Conservation (phyloP, 2,888 invertebrate genomes). For the Hypomecis punctinalis region DNA sequence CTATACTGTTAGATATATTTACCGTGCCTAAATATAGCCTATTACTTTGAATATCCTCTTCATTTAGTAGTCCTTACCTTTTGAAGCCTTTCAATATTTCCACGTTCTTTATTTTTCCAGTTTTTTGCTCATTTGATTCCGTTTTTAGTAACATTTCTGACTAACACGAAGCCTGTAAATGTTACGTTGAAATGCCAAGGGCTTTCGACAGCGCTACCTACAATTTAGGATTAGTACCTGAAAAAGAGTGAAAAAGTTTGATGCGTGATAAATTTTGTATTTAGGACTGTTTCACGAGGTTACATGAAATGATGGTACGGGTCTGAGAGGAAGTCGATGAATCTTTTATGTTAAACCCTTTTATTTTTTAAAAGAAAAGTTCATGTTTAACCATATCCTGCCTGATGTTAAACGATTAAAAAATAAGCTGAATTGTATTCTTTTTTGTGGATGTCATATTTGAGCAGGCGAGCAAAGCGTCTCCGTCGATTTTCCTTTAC, state of each 20-base stretch:
- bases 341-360: too few species aligned
- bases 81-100: slow-evolving; percentile 16
- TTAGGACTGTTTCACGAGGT: background rate
- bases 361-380: too few species aligned
- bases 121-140: slow-evolving; percentile 27
- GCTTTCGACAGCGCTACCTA: slow-evolving; percentile 41
- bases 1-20: too few species aligned
- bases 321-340: too few species aligned
- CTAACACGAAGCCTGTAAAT: slow-evolving; percentile 48
- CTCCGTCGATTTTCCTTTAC: too few species aligned
- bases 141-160: slow-evolving; percentile 35
- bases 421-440: too few species aligned
- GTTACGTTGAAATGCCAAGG: slow-evolving; percentile 62
- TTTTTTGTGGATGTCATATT: too few species aligned
- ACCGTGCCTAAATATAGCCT: slow-evolving; percentile 4
- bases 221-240: slow-evolving; percentile 32
- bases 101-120: slow-evolving; percentile 25
- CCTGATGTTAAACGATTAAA: too few species aligned
- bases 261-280: slow-evolving; percentile 10
- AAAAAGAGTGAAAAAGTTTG: slow-evolving; percentile 29
- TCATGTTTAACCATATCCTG: too few species aligned
- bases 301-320: background rate
- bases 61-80: slow-evolving; percentile 11
- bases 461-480: too few species aligned
- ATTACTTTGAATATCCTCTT: slow-evolving; percentile 8